A percentile compares a stretch with the other conserved stretches of the same genome.
These are phyloP conservation scores for Paramormyrops hopkinsi DNA, from an alignment of 2,797 vertebrate genomes.

Conservation along the genomic window DNA sequence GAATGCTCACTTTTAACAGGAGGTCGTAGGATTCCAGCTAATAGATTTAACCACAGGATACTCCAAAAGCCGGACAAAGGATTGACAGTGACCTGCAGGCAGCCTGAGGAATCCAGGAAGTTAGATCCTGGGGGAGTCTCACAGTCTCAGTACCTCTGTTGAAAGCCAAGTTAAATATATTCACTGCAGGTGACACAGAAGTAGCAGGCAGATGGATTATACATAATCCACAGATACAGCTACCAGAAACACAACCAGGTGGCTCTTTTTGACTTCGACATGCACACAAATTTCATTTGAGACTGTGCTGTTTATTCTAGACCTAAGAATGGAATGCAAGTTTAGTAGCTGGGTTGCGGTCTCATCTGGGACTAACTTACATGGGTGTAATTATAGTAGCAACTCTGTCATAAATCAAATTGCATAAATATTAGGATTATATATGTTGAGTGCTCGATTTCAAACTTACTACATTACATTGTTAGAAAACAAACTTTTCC, in stretches of 20 bases:
- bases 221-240: neutral
- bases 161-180: neutral
- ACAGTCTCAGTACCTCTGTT: neutral
- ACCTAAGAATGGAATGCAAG: neutral
- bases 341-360: neutral
- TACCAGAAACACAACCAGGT: neutral
- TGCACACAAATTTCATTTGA: neutral
- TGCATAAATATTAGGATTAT: conserved; percentile 6
- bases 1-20: neutral
- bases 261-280: neutral
- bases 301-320: conserved; percentile 1
- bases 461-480: neutral
- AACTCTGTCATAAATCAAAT: conserved; percentile 2
- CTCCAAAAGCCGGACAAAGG: neutral
- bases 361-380: conserved; percentile 6
- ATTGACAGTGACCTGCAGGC: neutral
- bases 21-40: neutral
- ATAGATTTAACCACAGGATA: neutral
- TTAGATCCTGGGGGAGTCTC: neutral
- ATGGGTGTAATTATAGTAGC: neutral
- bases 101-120: neutral
- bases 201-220: neutral
- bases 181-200: conserved; percentile 1
- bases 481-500: neutral
- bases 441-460: conserved; percentile 3